Evolutionary conservation across 2,113 vertebrate genomes (phyloP), one percentile per base, ranked within the genome.

Genomic region (Forbesichthys agassizii): DNA sequence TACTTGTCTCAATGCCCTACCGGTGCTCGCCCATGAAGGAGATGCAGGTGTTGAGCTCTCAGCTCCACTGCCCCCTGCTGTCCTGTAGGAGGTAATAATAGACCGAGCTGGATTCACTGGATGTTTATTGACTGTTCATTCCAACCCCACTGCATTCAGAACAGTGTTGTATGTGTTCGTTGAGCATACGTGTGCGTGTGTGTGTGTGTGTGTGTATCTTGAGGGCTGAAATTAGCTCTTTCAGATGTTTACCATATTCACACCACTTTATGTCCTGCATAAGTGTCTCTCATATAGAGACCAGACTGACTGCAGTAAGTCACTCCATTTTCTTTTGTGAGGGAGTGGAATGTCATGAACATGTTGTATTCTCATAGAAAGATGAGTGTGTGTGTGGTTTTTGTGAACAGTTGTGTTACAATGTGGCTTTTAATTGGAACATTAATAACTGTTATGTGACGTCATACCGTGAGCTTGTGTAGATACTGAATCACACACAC

Each of bases 11-110:
- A 42, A 42, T 0, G 4, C 36, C 36, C 36, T 42, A 8, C 36
- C 5, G 80, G 77, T 20, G 20, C 20, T 20, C 20, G 20, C 20
- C 20, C 20, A 20, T 20, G 20, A 20, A 20, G 20, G 20, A 20
- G 20, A 20, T 20, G 20, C 20, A 20, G 20, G 20, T 20, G 20
- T 74, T 83, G 81, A 69, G n/a, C 58, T 83, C 78, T 73, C 68
- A 69, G 71, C 78, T 66, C 63, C 0, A 9, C 75, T 71, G 77
- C 73, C 64, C 80, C 75, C 79, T 75, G 70, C 53, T 75, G 54
- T 83, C 69, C 66, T 67, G 76, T 47, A 42, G 62, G 48, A 65
- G 16, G 78, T 83, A 79, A 85, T 85, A 79, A 67, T 27, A 62
- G 68, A 71, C 62, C 57, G 65, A 62, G 67, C 36, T 73, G 56